Evolutionary conservation across 2,797 vertebrate genomes (phyloP).

Genomic region (Aphelocoma californica): DNA sequence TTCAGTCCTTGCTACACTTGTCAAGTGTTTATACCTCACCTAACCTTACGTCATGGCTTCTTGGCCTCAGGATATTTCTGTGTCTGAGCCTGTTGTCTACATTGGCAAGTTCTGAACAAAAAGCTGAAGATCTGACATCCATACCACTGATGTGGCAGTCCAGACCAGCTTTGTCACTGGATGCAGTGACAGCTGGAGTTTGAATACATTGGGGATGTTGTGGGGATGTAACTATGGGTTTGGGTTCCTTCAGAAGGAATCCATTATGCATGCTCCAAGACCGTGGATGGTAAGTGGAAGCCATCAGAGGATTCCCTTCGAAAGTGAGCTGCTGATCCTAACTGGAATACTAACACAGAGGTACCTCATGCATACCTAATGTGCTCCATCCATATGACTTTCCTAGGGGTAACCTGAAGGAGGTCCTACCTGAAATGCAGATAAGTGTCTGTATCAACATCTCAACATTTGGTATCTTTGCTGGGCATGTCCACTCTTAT

Average conservation of each 20-base stretch:
- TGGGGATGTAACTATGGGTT: not conserved
- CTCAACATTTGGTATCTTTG: not conserved
- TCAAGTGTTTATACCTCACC: not conserved
- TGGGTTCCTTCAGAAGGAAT: not conserved
- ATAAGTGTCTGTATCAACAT: not conserved
- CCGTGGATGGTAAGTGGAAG: not conserved
- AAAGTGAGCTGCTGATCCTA: not conserved
- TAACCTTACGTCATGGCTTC: not conserved
- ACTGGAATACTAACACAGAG: not conserved
- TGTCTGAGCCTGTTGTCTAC: not conserved
- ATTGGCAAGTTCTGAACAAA: not conserved
- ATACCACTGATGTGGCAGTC: too few relatives aligned
- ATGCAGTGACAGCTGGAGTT: not conserved
- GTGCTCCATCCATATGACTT: too few relatives aligned
- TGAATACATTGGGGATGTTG: fast-evolving
- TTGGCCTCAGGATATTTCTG: not conserved
- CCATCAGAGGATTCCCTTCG: not conserved
- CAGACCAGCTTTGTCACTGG: not conserved
- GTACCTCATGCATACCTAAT: not conserved
- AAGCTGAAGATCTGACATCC: not conserved
- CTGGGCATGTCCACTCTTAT: not conserved
- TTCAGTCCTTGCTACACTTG: not conserved
- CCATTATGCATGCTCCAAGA: not conserved
- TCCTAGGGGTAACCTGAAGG: not conserved
- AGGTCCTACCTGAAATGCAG: not conserved